Evolutionary conservation across 1,140 invertebrate genomes (phyloP).

Genomic region (Sycobia sp.): DNA sequence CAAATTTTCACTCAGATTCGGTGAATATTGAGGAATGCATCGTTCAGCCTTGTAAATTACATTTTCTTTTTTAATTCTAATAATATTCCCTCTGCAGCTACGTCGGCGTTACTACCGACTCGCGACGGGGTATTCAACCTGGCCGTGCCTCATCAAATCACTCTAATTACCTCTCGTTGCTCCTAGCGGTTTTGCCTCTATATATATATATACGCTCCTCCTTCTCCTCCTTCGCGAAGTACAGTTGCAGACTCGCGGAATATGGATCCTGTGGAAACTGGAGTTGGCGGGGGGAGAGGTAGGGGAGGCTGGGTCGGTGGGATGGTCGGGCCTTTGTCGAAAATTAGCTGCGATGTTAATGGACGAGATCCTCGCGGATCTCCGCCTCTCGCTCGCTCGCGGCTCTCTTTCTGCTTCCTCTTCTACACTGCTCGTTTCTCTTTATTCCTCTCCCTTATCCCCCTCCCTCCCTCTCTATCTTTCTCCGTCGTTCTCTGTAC

Average conservation of each 20-base stretch:
- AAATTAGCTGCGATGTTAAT: conserved; percentile 35
- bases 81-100: too few relatives aligned
- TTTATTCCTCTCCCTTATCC: background rate
- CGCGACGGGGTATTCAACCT: too few relatives aligned
- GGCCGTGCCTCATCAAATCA: background rate
- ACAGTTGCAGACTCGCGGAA: background rate
- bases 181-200: too few relatives aligned
- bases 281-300: background rate
- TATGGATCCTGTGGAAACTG: background rate
- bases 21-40: too few relatives aligned
- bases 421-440: conserved; percentile 12
- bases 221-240: background rate
- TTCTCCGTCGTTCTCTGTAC: too few relatives aligned
- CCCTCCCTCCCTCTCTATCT: too few relatives aligned
- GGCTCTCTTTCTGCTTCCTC: too few relatives aligned
- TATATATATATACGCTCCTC: conserved; percentile 35
- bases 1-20: too few relatives aligned
- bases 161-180: background rate
- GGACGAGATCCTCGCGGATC: conserved; percentile 33
- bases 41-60: too few relatives aligned
- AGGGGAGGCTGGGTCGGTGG: background rate
- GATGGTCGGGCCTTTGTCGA: conserved; percentile 28
- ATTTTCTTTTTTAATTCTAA: too few relatives aligned
- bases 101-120: too few relatives aligned
- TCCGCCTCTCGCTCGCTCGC: conserved; percentile 10